Evolutionary conservation across 2,888 invertebrate species (phyloP), one percentile per base, ranked within the genome.

Genomic region (Pyrrhia umbra): DNA sequence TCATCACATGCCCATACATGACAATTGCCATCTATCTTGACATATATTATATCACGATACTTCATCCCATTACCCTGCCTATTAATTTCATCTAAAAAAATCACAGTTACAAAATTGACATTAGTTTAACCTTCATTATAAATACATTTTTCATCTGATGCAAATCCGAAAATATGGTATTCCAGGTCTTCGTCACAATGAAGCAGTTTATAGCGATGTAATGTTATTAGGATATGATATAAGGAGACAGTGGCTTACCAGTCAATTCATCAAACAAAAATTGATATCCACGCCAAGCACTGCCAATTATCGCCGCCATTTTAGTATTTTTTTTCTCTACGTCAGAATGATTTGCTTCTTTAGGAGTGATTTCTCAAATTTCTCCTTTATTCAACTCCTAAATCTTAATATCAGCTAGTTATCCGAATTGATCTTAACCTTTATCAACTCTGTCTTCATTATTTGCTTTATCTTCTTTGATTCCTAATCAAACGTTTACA

Each of bases 221-320:
- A n/a, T n/a, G n/a, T 30, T 10, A 30, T 30, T 30, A 13, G 2
- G 3, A 13, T 4, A 30, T 10, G 10, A 30, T n/a, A 30, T 13
- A 13, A 18, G 5, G 18, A 25, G 21, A 30, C 13, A 45, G 18
- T 43, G 45, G 79, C 88, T 87, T 81, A 94, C 95, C 95, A 42
- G 91, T 64, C 52, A 88, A 64, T 34, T 94, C 92, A 1, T 92
- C 87, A 69, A 93, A 93, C 0, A 94, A 0, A 6, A 81, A 66
- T 15, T 83, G 61, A 51, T 94, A 95, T 30, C 82, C 88, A 3
- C 86, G 55, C 82, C 87, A 88, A 0, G 84, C 51, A 60, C 86
- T 88, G 55, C 77, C 82, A 15, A 95, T 68, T 40, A 95, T 74
- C 1, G 83, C 79, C 5, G 93, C 89, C 94, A 95, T 95, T 69